phyloP scores from a whole-genome alignment of 2,888 invertebrate genomes.

The Hydraecia micacea region DNA sequence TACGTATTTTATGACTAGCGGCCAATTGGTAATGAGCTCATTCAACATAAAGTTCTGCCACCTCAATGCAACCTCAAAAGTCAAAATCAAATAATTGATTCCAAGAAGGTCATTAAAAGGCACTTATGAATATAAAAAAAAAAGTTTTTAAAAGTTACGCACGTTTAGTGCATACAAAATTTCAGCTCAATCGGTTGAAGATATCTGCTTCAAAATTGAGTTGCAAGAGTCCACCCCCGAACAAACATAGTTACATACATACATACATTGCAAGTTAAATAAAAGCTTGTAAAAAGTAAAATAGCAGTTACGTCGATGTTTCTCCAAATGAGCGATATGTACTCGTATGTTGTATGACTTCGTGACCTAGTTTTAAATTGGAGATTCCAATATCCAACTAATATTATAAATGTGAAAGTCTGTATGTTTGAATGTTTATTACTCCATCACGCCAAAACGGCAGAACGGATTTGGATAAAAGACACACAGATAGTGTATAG shows the following conservation, averaged over 20 bases:
- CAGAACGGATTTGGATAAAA: background rate
- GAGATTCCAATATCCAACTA: background rate
- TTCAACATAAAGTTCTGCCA: background rate
- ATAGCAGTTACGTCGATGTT: too few relatives aligned
- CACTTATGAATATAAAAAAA: too few relatives aligned
- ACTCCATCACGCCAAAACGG: background rate
- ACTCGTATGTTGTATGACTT: background rate
- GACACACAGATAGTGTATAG: background rate
- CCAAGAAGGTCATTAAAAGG: background rate
- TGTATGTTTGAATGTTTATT: background rate
- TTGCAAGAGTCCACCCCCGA: too few relatives aligned
- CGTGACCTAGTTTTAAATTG: background rate
- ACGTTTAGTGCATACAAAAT: too few relatives aligned
- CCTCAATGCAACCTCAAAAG: background rate
- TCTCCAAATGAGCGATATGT: too few relatives aligned
- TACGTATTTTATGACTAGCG: background rate
- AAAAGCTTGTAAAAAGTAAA: too few relatives aligned
- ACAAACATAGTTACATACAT: too few relatives aligned
- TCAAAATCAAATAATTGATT: background rate
- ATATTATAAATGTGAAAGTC: background rate
- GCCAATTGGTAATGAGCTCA: background rate
- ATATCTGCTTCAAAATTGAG: too few relatives aligned
- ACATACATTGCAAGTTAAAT: too few relatives aligned
- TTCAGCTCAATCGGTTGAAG: too few relatives aligned
- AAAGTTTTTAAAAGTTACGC: too few relatives aligned